Evolutionary conservation across 2,113 vertebrate species (phyloP), one percentile per base, ranked within the genome.

Genomic region (Entosphenus tridentatus): DNA sequence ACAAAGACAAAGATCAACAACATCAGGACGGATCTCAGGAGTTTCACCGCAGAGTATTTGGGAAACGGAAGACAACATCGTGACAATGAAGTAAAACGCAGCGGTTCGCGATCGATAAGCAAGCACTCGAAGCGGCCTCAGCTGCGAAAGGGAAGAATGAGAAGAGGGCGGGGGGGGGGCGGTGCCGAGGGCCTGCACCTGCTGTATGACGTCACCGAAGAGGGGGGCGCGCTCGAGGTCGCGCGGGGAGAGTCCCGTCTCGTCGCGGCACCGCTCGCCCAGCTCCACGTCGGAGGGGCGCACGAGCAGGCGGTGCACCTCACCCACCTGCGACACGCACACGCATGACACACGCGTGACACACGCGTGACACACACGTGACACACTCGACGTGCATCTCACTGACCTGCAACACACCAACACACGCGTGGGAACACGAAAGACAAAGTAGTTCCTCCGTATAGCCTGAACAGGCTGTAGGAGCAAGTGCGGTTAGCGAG

Each of bases 261-360:
- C 85, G 74, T 93, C 87, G 1, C 82, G 81, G 72, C 87, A 86
- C 74, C 87, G 81, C 2, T 91, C 85, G 39, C 86, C 87, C 77
- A 95, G 76, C 10, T 92, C 88, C 75, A 85, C 77, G 59, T 80
- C 81, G 79, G 95, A 89, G 13, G 87, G 87, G 77, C 88, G 89
- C 71, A 91, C 84, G 73, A 90, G 76, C 74, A 82, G 85, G 76
- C 85, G 85, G 72, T 96, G 88, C 71, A 90, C 80, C 2, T 89
- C 83, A 65, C 89, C 91, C 72, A 90, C 88, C 91, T 96, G 80
- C 73, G 79, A 77, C 79, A 8, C 72, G 18, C 55, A 39, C n/a
- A 56, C 9, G 21, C 12, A 11, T 14, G 16, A 18, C 9, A 58
- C 12, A n/a, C 39, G 57, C 13, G 18, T 55, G 16, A 18, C 9